A percentile compares a stretch with the other conserved stretches of the same genome.
Evolutionary conservation across 2,888 invertebrate species (phyloP).

Genomic region (Galerucella calmariensis): DNA sequence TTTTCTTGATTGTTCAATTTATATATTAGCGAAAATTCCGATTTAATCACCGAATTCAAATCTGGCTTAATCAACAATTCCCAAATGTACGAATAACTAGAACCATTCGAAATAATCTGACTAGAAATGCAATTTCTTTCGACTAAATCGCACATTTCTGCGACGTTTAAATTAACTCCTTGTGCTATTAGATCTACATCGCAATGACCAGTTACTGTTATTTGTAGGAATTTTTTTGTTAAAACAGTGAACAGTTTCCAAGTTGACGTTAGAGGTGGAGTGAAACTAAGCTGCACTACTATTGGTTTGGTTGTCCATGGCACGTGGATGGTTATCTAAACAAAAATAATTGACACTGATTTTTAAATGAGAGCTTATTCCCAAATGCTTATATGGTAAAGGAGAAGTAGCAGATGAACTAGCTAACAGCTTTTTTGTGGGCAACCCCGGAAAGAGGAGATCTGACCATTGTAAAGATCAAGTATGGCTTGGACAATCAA

Average conservation of each 20-base stretch:
- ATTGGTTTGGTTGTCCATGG: constrained; percentile 82
- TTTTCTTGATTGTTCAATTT: constrained; percentile 60
- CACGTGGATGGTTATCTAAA: constrained; percentile 75
- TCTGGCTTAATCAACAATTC: constrained; percentile 68
- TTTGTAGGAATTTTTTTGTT: constrained; percentile 86
- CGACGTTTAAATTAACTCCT: constrained; percentile 53
- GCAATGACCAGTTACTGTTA: constrained; percentile 74
- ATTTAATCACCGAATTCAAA: constrained; percentile 67
- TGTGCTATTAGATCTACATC: constrained; percentile 56
- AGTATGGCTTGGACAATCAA: no score
- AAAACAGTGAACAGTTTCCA: constrained; percentile 87
- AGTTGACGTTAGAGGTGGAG: constrained; percentile 82
- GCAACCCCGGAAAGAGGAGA: no score
- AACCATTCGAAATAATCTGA: constrained; percentile 75
- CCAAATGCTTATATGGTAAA: background rate
- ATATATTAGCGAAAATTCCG: constrained; percentile 74
- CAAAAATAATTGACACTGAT: constrained; percentile 50
- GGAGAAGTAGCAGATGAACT: background rate
- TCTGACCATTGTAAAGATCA: no score
- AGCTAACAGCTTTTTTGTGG: no score
- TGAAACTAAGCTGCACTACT: constrained; percentile 82
- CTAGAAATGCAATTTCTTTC: constrained; percentile 57
- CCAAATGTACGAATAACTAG: constrained; percentile 86
- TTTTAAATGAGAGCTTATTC: constrained; percentile 22
- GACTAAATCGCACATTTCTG: constrained; percentile 53